Conservation (phyloP, 2,888 invertebrate species). For the Scaptomyza cyrtandrae region DNA sequence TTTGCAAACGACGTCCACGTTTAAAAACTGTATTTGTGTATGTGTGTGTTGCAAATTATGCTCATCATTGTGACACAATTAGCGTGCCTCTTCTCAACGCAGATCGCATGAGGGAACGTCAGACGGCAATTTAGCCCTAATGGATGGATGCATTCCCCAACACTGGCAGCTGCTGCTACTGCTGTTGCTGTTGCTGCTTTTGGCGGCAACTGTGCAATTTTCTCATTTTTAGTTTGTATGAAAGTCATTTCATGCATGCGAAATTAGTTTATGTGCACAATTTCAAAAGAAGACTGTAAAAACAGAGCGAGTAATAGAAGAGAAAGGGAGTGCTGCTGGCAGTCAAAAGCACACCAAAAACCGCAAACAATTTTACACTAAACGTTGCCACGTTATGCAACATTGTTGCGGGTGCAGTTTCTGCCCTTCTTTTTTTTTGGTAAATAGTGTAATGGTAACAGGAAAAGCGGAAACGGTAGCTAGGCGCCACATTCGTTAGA, state of each 20-base stretch:
- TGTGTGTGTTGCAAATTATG: slow-evolving; percentile 61
- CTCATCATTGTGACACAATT: slow-evolving; percentile 80
- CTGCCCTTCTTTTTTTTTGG: background rate
- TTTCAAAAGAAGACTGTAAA: slow-evolving; percentile 55
- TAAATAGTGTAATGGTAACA: slow-evolving; percentile 9
- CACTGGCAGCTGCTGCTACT: slow-evolving; percentile 18
- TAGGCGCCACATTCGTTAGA: slow-evolving; percentile 19
- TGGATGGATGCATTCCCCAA: slow-evolving; percentile 66
- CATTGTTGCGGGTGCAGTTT: slow-evolving; percentile 57
- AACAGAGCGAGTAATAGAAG: background rate
- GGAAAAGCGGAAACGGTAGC: slow-evolving; percentile 21
- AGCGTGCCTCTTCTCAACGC: slow-evolving; percentile 31
- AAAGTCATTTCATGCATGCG: slow-evolving; percentile 76
- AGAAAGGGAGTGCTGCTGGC: background rate
- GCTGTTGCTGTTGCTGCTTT: slow-evolving; percentile 22
- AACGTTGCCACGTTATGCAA: slow-evolving; percentile 72
- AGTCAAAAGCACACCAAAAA: slow-evolving; percentile 37
- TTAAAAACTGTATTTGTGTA: slow-evolving; percentile 13
- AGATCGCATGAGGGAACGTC: slow-evolving; percentile 25
- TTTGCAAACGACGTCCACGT: slow-evolving; percentile 15
- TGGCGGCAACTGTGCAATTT: slow-evolving; percentile 56
- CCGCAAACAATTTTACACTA: slow-evolving; percentile 72
- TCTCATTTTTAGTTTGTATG: slow-evolving; percentile 67
- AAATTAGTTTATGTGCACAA: slow-evolving; percentile 78
- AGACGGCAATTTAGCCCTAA: slow-evolving; percentile 66